phyloP scores from a whole-genome alignment of 2,888 invertebrate genomes.

The Polyommatus iphigenia region DNA sequence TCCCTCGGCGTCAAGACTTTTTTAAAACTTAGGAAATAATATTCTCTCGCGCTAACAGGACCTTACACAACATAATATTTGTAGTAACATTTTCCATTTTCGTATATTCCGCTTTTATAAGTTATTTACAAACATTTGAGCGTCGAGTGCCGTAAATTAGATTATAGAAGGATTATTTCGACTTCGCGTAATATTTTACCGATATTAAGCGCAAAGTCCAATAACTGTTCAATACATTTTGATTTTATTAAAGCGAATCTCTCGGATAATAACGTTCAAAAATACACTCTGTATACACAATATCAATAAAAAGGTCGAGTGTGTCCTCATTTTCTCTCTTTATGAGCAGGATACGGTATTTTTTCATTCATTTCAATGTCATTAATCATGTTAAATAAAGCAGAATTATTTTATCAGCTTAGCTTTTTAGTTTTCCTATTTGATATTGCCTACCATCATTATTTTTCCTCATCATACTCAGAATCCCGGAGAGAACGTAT shows the following conservation, averaged over 20 bases:
- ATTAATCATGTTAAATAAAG: background rate
- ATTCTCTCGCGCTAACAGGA: background rate
- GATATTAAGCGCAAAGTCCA: slow-evolving; percentile 14
- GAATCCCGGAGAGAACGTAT: background rate
- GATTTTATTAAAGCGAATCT: slow-evolving; percentile 17
- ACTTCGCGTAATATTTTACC: slow-evolving; percentile 12
- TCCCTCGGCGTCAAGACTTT: too few relatives aligned
- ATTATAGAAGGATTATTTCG: slow-evolving; percentile 21
- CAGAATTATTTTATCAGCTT: too few relatives aligned
- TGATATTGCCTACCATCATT: too few relatives aligned
- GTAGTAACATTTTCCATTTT: background rate
- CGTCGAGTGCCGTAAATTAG: slow-evolving; percentile 26
- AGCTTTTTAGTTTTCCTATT: too few relatives aligned
- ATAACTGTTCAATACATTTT: slow-evolving; percentile 14
- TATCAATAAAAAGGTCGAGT: background rate
- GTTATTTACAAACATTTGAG: slow-evolving; percentile 9
- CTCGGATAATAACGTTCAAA: background rate
- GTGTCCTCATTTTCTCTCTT: slow-evolving; percentile 21
- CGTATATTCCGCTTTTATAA: background rate
- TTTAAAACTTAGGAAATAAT: background rate
- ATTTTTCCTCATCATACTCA: background rate
- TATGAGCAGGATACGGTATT: background rate
- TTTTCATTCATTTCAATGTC: too few relatives aligned
- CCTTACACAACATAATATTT: background rate
- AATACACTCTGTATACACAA: background rate